A percentile compares a stretch with the other conserved stretches of the same genome.
phyloP scores from a whole-genome alignment of 2,113 vertebrate genomes.

The Chloropsis hardwickii region DNA sequence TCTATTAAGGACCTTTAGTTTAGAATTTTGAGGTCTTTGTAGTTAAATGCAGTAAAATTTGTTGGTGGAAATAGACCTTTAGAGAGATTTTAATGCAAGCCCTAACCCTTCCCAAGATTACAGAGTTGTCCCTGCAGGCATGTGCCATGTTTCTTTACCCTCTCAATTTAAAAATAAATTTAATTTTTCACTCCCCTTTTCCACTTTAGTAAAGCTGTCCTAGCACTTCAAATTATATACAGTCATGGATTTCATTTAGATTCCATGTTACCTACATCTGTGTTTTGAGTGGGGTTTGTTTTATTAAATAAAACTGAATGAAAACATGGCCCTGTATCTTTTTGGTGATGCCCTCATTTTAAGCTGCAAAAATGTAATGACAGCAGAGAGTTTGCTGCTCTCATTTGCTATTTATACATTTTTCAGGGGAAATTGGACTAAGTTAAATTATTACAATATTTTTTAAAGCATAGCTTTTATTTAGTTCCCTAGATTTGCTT shows the following conservation, averaged over 20 bases:
- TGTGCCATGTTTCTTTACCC: not conserved
- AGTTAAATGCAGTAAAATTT: not conserved
- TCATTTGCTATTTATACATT: slow-evolving; percentile 30
- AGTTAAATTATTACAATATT: not conserved
- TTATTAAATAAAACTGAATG: not conserved
- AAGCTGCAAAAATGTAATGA: not conserved
- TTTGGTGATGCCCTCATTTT: not conserved
- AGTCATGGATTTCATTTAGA: not conserved
- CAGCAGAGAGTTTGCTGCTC: slow-evolving; percentile 23
- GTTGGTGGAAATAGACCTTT: not conserved
- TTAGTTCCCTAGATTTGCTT: not conserved
- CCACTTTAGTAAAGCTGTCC: not conserved
- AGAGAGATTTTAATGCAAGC: not conserved
- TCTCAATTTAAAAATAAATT: not conserved
- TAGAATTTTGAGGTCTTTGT: not conserved
- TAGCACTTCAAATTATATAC: not conserved
- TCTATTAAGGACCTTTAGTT: not conserved
- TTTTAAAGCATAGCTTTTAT: not conserved
- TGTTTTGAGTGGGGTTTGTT: not conserved
- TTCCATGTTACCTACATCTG: not conserved
- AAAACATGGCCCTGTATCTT: not conserved
- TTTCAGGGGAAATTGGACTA: not conserved
- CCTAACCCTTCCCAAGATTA: not conserved
- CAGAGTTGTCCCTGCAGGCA: not conserved
- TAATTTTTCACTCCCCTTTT: not conserved